Conservation (phyloP, 2,113 vertebrate genomes). For the Isurus oxyrinchus region DNA sequence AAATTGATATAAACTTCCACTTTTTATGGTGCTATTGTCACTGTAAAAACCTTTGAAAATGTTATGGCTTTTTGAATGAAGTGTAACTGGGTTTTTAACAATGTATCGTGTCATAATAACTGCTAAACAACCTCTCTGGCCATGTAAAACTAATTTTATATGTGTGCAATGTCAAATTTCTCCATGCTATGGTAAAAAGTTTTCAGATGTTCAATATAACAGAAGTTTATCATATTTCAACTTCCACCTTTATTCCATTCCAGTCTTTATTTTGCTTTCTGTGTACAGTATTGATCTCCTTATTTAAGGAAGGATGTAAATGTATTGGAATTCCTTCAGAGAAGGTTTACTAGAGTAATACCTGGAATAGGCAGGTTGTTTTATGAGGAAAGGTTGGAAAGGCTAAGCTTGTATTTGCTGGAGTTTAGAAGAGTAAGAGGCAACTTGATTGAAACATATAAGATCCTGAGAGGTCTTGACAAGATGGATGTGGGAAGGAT, state of each 20-base stretch:
- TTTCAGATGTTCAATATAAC: not conserved
- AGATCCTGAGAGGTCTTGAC: too few species aligned
- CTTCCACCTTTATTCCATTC: not conserved
- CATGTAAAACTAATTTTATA: too few species aligned
- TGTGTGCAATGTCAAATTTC: not conserved
- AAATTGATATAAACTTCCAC: not conserved
- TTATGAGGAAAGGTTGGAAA: too few species aligned
- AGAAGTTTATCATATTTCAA: not conserved
- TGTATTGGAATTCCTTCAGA: too few species aligned
- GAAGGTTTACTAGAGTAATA: too few species aligned
- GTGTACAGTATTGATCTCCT: not conserved
- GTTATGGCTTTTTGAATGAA: not conserved
- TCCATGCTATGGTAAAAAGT: not conserved
- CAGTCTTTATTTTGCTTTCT: not conserved
- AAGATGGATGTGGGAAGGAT: too few species aligned
- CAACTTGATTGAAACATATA: too few species aligned
- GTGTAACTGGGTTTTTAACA: not conserved
- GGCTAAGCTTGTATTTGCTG: too few species aligned
- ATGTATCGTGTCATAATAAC: not conserved
- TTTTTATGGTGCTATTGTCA: not conserved
- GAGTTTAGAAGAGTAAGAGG: too few species aligned
- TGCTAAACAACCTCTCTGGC: not conserved
- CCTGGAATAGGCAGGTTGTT: too few species aligned
- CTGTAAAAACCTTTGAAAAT: not conserved
- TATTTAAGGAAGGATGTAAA: too few species aligned